Percentiles rank a stretch among this genome's conserved stretches.
These are phyloP conservation scores for Sakesphorus luctuosus DNA, from an alignment of 2,113 vertebrate genomes.

Conservation along the genomic window DNA sequence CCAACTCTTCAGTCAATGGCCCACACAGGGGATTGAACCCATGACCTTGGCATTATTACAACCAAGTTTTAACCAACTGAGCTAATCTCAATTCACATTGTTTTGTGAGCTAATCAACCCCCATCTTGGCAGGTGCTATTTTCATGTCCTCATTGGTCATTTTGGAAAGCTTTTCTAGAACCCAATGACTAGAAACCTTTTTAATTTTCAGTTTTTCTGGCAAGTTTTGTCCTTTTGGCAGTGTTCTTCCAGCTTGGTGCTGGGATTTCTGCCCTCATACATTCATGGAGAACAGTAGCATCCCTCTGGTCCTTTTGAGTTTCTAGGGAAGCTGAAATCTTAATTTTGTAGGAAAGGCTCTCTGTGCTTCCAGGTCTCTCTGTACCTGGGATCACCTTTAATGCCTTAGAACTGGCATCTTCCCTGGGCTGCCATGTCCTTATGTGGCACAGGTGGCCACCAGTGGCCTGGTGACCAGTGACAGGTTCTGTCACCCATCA, in stretches of 20 bases:
- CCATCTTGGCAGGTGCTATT: background rate
- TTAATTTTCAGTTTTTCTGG: background rate
- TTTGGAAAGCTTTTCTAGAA: background rate
- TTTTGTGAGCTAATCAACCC: background rate
- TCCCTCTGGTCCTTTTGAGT: background rate
- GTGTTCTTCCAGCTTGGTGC: background rate
- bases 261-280: background rate
- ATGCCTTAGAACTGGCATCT: background rate
- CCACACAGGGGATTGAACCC: too few relatives aligned
- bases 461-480: background rate
- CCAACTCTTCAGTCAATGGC: too few relatives aligned
- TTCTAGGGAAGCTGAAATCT: background rate
- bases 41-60: too few relatives aligned
- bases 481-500: background rate
- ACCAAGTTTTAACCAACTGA: too few relatives aligned
- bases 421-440: background rate
- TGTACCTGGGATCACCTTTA: background rate
- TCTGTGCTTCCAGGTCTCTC: background rate
- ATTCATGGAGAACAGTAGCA: background rate
- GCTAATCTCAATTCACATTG: background rate
- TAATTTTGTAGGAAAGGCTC: background rate
- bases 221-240: background rate
- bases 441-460: background rate
- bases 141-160: background rate
- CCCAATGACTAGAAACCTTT: background rate